A percentile compares a stretch with the other conserved stretches of the same genome.
These are phyloP conservation scores for Trichoplusia ni DNA, from an alignment of 1,140 invertebrate genomes.

Conservation along the genomic window DNA sequence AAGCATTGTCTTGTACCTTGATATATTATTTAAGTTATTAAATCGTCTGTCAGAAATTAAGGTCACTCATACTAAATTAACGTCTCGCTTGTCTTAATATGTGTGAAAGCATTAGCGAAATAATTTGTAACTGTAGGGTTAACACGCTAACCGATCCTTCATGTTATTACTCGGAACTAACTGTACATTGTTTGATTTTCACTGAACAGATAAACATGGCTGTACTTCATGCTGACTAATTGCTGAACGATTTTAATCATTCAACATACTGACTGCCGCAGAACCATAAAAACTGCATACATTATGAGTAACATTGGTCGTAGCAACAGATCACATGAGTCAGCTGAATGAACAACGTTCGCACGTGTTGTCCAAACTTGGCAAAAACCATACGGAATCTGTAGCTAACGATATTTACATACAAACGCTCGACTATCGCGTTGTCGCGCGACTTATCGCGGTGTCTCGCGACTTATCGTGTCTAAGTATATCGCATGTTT, in stretches of 20 bases:
- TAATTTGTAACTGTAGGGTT: neutral
- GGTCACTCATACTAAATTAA: slow-evolving; percentile 24
- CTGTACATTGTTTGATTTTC: slow-evolving; percentile 1
- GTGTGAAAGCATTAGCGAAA: slow-evolving; percentile 8
- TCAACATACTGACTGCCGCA: neutral
- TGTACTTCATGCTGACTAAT: slow-evolving; percentile 1
- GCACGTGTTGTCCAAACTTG: slow-evolving; percentile 31
- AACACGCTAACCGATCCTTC: neutral
- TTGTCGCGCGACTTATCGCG: slow-evolving; percentile 24
- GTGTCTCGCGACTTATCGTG: slow-evolving; percentile 6
- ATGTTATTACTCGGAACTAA: slow-evolving; percentile 1
- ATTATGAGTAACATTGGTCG: slow-evolving; percentile 15
- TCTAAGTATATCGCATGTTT: slow-evolving; percentile 31
- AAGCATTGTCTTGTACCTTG: slow-evolving; percentile 23
- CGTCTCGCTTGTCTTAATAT: neutral
- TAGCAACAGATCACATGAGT: slow-evolving; percentile 11
- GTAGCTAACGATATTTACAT: slow-evolving; percentile 36
- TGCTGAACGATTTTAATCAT: neutral
- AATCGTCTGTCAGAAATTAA: slow-evolving; percentile 19
- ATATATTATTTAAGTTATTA: slow-evolving; percentile 13
- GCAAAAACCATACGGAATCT: slow-evolving; percentile 24
- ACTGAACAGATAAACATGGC: neutral
- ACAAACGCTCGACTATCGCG: slow-evolving; percentile 32
- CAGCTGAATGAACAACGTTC: slow-evolving; percentile 13
- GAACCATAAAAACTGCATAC: neutral